Evolutionary conservation across 2,797 vertebrate species (phyloP).

Genomic region (Mus minutoides): DNA sequence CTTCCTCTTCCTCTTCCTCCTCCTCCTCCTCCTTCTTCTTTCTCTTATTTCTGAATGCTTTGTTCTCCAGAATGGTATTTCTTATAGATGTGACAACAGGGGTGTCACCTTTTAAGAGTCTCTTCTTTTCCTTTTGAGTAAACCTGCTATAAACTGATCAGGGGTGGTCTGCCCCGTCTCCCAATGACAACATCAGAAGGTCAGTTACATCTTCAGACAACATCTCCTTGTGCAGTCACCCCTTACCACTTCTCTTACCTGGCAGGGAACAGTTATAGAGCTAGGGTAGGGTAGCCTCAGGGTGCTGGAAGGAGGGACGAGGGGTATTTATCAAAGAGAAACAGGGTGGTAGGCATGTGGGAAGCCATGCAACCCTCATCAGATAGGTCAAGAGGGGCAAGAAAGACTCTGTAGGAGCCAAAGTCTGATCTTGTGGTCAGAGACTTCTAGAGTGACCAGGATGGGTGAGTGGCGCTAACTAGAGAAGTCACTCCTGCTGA

Average conservation of each 20-base stretch:
- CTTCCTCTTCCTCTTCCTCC: background rate
- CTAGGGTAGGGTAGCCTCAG: background rate
- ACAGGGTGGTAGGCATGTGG: fast-evolving
- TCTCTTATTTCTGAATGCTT: background rate
- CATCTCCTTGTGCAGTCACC: too few species aligned
- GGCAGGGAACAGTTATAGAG: background rate
- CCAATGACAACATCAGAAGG: background rate
- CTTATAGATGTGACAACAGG: fast-evolving
- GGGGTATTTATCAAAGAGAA: background rate
- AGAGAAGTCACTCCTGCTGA: too few species aligned
- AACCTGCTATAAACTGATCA: background rate
- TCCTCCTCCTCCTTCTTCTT: background rate
- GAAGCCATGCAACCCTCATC: background rate
- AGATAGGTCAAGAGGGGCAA: fast-evolving
- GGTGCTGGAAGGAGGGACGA: too few species aligned
- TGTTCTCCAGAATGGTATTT: background rate
- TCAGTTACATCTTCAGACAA: background rate
- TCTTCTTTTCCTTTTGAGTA: background rate
- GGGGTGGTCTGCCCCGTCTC: background rate
- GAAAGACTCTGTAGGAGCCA: background rate
- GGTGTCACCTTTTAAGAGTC: background rate
- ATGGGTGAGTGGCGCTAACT: background rate
- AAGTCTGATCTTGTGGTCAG: fast-evolving
- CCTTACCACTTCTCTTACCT: fast-evolving
- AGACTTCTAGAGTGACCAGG: background rate